Base-by-base conservation (phyloP, 2,888 invertebrate genomes). In the Gonocerus acuteangulatus region DNA sequence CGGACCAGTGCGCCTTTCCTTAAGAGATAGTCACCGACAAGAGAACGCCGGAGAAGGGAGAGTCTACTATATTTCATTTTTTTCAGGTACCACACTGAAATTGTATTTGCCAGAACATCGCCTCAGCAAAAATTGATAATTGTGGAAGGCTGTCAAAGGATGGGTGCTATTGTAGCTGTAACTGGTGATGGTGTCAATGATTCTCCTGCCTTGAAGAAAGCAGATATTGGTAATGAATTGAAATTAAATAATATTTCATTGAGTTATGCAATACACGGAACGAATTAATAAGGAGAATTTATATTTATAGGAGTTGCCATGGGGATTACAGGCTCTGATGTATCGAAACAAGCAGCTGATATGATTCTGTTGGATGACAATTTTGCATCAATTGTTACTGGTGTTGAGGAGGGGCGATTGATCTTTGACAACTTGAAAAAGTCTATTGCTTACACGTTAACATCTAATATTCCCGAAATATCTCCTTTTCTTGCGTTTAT, bases 351-450 rank as follows among this genome's bases (percentile, higher is more conserved):
- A 82, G 97, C 97, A 54, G 97, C 97, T 69, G 97, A 97, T 84
- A 97, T 97, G 97, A 96, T 97, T 74, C 81, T 97, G 70, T 82
- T 97, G 67, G 97, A 97, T 74, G 97, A 97, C 77, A 97, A 97
- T 80, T 97, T 97, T 76, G 95, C 96, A 34, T 96, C 96, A 49
- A 97, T 97, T 77, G 96, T 97, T 23, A 93, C 92, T 65, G 93
- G 92, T 62, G 90, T 93, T 23, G 93, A 93, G 74, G 94, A 94
- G 75, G 93, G 94, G 67, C 87, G 94, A 52, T 78, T 96, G 70
- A 95, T 96, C 78, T 96, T 95, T 80, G 95, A 96, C 79, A 96
- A 96, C 77, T 79, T 96, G 78, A 96, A 96, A 80, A 96, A 96
- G 77, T 95, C 95, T 71, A 95, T 96, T 78, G 95, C 95, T 58